phyloP scores from a whole-genome alignment of 1,140 invertebrate genomes.

The Popillia japonica region DNA sequence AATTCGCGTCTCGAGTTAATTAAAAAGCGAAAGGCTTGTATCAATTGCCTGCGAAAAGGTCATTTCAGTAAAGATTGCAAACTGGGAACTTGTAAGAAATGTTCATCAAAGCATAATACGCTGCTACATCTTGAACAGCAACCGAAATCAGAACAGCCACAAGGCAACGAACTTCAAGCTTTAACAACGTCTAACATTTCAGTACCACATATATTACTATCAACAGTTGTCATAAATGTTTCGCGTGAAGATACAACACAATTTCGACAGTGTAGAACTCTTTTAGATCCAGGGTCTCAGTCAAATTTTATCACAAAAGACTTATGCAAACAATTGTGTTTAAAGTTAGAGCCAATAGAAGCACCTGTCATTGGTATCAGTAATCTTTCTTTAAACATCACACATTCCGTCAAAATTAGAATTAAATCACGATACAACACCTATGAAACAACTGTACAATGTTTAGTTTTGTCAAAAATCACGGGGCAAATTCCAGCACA shows the following conservation, averaged over 20 bases:
- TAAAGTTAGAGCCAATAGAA: no score
- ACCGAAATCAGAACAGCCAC: not conserved
- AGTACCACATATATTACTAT: not conserved
- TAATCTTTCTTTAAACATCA: no score
- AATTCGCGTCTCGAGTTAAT: not conserved
- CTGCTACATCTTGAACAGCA: not conserved
- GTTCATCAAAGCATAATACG: not conserved
- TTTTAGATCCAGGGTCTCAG: not conserved
- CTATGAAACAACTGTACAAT: no score
- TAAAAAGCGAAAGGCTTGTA: not conserved
- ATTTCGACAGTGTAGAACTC: no score
- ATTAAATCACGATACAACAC: no score
- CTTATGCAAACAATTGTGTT: no score
- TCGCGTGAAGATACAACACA: not conserved
- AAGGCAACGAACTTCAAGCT: no score
- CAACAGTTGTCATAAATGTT: not conserved
- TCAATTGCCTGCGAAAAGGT: not conserved
- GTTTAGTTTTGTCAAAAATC: no score
- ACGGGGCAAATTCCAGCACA: no score
- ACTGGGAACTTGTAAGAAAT: not conserved
- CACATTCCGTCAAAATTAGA: no score
- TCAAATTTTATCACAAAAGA: slow-evolving; percentile 12
- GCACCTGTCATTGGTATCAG: no score
- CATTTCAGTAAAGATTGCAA: not conserved
- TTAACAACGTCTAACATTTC: not conserved